Evolutionary conservation across 2,113 vertebrate species (phyloP).

Genomic region (Empidonax traillii): DNA sequence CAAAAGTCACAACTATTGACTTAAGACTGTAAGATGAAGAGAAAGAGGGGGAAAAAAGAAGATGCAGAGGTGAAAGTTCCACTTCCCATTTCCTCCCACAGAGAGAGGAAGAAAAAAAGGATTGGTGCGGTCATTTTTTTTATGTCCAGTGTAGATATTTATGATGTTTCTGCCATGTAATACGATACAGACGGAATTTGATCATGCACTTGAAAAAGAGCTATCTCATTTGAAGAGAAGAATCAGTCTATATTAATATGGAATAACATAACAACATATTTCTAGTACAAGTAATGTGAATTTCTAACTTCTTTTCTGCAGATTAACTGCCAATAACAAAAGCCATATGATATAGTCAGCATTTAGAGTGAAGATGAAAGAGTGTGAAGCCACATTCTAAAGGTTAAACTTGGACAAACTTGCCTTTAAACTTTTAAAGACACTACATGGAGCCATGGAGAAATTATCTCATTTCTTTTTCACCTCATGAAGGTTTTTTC

Average conservation of each 20-base stretch:
- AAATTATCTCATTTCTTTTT: background rate
- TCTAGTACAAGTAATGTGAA: background rate
- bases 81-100: background rate
- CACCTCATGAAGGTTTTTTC: background rate
- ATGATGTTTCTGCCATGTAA: background rate
- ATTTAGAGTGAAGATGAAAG: background rate
- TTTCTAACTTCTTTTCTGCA: background rate
- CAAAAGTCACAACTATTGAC: background rate
- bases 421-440: background rate
- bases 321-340: background rate
- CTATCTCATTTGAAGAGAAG: background rate
- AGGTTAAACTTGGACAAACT: background rate
- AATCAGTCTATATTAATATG: background rate
- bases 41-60: background rate
- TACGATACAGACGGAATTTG: background rate
- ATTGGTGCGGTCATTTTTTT: background rate
- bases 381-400: background rate
- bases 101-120: rapidly evolving
- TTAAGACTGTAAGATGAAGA: background rate
- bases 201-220: background rate
- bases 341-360: background rate
- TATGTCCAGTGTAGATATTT: background rate
- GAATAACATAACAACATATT: background rate
- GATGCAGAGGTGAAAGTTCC: background rate
- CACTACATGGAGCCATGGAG: background rate